Conservation (phyloP, 2,888 invertebrate genomes). For the Drosophila helvetica region DNA sequence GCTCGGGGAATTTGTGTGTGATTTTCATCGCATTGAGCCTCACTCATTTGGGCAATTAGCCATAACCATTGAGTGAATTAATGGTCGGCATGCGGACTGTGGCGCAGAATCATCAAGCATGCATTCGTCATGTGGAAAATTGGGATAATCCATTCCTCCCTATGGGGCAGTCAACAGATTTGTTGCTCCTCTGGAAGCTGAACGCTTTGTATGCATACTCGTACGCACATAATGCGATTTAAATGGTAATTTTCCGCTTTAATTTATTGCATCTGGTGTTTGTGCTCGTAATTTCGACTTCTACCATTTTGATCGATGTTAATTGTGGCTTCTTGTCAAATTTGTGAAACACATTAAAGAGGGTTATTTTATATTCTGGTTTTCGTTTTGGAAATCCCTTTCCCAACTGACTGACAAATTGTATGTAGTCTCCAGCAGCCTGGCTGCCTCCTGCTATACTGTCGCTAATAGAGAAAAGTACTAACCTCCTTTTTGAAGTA, state of each 20-base stretch:
- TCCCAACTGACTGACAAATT: background rate
- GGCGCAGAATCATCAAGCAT: background rate
- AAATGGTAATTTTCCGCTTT: constrained; percentile 41
- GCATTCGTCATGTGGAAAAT: background rate
- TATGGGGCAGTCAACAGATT: background rate
- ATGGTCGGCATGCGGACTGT: background rate
- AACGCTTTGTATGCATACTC: background rate
- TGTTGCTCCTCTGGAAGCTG: constrained; percentile 1
- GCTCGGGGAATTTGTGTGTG: background rate
- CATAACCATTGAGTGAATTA: constrained; percentile 2
- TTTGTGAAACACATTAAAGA: background rate
- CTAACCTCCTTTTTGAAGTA: constrained; percentile 10
- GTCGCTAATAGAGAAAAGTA: background rate
- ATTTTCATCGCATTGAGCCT: background rate
- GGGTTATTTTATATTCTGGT: background rate
- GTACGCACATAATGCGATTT: constrained; percentile 30
- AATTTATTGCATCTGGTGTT: constrained; percentile 18
- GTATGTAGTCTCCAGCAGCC: background rate
- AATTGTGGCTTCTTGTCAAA: background rate
- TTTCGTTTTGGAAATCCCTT: no score
- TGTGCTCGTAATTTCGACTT: background rate
- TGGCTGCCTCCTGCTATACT: background rate
- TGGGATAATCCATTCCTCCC: background rate
- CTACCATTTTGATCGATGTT: background rate
- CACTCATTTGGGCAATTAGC: constrained; percentile 1